Percentiles rank a stretch among this genome's conserved stretches.
Evolutionary conservation across 1,140 invertebrate species (phyloP).

Genomic region (Cheumatopsyche charites): DNA sequence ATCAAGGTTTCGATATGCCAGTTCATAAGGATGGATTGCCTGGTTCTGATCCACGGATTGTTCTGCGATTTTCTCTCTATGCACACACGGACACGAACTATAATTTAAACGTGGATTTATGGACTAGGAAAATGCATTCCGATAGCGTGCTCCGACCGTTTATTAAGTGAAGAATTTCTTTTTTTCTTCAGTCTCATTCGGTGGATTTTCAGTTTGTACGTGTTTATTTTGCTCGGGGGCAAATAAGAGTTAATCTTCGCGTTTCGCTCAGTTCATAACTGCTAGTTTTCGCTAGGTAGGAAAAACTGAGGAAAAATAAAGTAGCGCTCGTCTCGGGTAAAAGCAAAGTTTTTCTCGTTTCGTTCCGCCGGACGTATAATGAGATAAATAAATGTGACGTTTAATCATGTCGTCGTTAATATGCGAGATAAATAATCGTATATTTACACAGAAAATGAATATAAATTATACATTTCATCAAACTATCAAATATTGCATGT

Average conservation of each 20-base stretch:
- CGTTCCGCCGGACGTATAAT: background rate
- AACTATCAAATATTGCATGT: no score
- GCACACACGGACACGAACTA: background rate
- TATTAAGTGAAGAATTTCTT: background rate
- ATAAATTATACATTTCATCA: no score
- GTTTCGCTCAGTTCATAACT: background rate
- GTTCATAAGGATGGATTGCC: no score
- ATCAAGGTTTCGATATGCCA: no score
- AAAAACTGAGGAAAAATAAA: background rate
- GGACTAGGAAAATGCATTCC: background rate
- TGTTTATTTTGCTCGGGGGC: background rate
- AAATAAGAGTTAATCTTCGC: conserved; percentile 9
- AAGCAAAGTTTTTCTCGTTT: conserved; percentile 21
- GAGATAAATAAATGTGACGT: conserved; percentile 4
- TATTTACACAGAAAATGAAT: no score
- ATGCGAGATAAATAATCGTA: no score
- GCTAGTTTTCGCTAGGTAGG: background rate
- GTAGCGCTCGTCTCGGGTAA: background rate
- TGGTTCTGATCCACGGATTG: no score
- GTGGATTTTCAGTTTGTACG: background rate
- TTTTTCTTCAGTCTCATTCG: background rate
- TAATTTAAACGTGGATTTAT: conserved; percentile 7
- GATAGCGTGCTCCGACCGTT: background rate
- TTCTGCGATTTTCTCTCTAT: no score
- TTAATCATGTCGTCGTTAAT: conserved; percentile 18